phyloP scores from a whole-genome alignment of 2,888 invertebrate genomes.

The Osedax fenrisi region DNA sequence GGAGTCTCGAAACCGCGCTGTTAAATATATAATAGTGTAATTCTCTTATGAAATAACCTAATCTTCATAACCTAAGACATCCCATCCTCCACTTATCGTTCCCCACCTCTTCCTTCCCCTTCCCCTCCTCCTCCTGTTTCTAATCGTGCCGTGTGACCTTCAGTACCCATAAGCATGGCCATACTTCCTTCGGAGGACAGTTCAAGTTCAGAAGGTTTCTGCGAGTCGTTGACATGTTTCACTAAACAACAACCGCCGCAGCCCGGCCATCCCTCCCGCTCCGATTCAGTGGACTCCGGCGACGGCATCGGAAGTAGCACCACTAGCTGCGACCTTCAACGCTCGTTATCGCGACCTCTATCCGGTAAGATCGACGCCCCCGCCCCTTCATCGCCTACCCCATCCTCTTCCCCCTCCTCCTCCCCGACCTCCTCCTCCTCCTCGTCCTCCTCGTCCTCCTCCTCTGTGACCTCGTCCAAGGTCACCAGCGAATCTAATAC shows the following conservation, averaged over 20 bases:
- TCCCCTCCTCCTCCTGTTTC: no score
- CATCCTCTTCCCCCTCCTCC: not conserved
- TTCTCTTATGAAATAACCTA: no score
- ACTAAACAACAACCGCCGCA: no score
- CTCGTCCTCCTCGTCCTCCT: not conserved
- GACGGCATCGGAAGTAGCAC: not conserved
- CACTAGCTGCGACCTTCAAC: not conserved
- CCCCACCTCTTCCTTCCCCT: no score
- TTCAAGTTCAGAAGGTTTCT: slow-evolving; percentile 89
- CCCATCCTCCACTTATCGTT: no score
- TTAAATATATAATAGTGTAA: no score
- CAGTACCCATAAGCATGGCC: no score
- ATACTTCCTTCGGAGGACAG: slow-evolving; percentile 80
- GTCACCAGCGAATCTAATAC: not conserved
- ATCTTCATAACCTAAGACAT: no score
- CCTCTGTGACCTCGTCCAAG: not conserved
- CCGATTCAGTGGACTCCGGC: not conserved
- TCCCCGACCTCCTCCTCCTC: not conserved
- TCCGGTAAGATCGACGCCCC: not conserved
- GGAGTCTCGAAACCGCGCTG: no score
- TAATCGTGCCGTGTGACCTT: no score
- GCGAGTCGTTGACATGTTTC: no score
- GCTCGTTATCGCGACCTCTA: no score
- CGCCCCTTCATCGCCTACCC: not conserved
- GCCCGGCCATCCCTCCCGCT: not conserved